Conservation (phyloP, 2,888 invertebrate genomes). For the Cartodere bifasciata region DNA sequence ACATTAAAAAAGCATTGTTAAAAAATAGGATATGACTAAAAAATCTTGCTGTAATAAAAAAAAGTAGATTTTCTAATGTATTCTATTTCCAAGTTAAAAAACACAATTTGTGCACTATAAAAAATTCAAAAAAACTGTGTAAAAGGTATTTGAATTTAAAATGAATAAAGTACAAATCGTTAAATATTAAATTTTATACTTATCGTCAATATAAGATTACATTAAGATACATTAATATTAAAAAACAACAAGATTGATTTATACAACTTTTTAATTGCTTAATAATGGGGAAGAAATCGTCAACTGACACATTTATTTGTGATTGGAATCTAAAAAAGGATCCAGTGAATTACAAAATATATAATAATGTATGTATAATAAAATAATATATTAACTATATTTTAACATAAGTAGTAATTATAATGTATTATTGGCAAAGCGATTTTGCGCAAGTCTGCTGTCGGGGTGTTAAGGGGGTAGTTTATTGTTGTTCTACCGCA, state of each 20-base stretch:
- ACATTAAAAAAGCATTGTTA: too few relatives aligned
- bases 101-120: too few relatives aligned
- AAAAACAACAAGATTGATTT: constrained; percentile 34
- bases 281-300: constrained; percentile 28
- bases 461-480: constrained; percentile 17
- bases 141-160: too few relatives aligned
- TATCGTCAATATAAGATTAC: constrained; percentile 32
- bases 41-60: too few relatives aligned
- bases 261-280: constrained; percentile 29
- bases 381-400: constrained; percentile 26
- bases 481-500: constrained; percentile 23
- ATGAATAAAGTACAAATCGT: too few relatives aligned
- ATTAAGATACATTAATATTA: constrained; percentile 34
- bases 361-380: constrained; percentile 24
- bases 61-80: too few relatives aligned
- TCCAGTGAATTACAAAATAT: constrained; percentile 29
- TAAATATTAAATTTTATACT: constrained; percentile 30
- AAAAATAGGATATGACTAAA: too few relatives aligned
- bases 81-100: too few relatives aligned
- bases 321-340: constrained; percentile 28
- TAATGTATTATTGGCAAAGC: constrained; percentile 25
- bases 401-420: constrained; percentile 24
- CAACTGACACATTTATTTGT: constrained; percentile 28
- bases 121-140: too few relatives aligned
- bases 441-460: too few relatives aligned